Conservation (phyloP, 2,113 vertebrate species). For the Psammodynastes pulverulentus region DNA sequence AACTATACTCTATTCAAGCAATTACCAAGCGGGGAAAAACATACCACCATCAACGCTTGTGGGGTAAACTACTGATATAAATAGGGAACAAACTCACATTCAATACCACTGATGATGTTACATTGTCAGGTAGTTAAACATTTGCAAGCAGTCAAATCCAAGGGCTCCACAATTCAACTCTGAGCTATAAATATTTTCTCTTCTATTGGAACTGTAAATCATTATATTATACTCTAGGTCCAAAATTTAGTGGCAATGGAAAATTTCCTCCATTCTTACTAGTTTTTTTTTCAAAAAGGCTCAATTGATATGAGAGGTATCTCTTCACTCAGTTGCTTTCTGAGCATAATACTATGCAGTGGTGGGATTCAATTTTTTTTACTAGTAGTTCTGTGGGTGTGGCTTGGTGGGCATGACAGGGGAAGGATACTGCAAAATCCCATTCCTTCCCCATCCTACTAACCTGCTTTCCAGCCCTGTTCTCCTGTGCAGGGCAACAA, state of each 20-base stretch:
- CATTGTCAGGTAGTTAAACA: neutral
- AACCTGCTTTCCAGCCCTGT: too few species aligned
- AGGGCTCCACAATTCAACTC: neutral
- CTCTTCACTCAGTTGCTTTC: neutral
- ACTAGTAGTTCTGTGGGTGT: too few species aligned
- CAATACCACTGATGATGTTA: neutral
- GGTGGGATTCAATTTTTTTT: too few species aligned
- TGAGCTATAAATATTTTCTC: neutral
- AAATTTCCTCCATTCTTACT: neutral
- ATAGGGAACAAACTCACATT: neutral
- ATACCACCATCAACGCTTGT: neutral
- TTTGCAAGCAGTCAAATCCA: neutral
- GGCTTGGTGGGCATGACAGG: too few species aligned
- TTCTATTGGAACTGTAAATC: neutral
- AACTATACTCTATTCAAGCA: neutral
- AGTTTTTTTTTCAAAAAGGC: neutral
- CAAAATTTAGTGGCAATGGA: neutral
- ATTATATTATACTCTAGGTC: neutral
- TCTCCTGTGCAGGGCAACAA: too few species aligned
- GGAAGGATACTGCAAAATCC: too few species aligned
- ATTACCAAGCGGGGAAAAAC: neutral
- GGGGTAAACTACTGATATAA: neutral
- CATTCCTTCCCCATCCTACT: too few species aligned
- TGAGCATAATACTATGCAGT: neutral
- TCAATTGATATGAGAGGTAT: neutral